These are phyloP conservation scores for Speoplatyrhinus poulsoni DNA, from an alignment of 2,113 vertebrate species.

Conservation along the genomic window DNA sequence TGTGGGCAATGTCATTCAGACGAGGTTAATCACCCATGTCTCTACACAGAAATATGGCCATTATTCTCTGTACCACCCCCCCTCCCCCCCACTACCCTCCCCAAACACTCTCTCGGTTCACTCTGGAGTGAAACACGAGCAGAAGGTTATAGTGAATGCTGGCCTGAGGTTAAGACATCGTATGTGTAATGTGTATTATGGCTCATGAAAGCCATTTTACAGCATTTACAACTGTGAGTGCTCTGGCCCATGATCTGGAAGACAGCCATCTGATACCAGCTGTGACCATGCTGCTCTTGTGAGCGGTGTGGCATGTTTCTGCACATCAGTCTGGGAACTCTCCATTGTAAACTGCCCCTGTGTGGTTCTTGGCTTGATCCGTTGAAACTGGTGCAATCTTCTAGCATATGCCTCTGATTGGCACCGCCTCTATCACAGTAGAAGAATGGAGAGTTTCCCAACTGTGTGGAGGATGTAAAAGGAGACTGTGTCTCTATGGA, in stretches of 20 bases:
- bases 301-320: no score
- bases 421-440: no score
- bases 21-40: slow-evolving; percentile 59
- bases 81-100: slow-evolving; percentile 4
- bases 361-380: no score
- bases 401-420: no score
- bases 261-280: not conserved
- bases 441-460: no score
- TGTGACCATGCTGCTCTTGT: no score
- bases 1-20: slow-evolving; percentile 56
- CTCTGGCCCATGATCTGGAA: not conserved
- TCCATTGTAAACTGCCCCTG: no score
- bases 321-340: no score
- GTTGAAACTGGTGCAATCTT: no score
- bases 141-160: slow-evolving; percentile 36
- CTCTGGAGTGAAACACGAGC: not conserved
- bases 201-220: slow-evolving; percentile 25
- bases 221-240: slow-evolving; percentile 8
- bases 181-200: slow-evolving; percentile 22
- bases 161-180: slow-evolving; percentile 1
- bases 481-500: no score
- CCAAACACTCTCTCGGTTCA: not conserved
- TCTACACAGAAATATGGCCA: slow-evolving; percentile 43
- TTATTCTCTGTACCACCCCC: slow-evolving; percentile 35
- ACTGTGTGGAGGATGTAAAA: no score